Evolutionary conservation across 2,888 invertebrate genomes (phyloP), one percentile per base, ranked within the genome.

Genomic region (Vesta saturnalis): DNA sequence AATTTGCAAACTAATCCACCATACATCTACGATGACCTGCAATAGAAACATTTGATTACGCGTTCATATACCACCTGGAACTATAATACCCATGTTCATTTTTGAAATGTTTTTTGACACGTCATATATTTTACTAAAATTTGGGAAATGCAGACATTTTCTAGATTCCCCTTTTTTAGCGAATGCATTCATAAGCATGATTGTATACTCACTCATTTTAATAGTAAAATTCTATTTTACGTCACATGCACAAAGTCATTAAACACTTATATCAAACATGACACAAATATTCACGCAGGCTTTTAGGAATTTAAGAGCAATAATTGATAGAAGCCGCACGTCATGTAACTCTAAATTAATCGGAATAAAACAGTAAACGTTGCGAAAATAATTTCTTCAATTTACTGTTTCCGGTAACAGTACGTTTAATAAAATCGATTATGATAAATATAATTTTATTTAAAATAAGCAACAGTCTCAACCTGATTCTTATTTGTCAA

Each of bases 261-360:
- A 39, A 39, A 39, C n/a, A 39, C 3, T 23, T 3, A 23, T n/a
- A 8, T 8, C 8, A 6, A 39, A 39, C 39, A 39, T 39, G 39
- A 22, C 22, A 59, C 22, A 64, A n/a, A 22, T 56, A 58, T 58
- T 60, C 43, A 58, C 30, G 64, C 30, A 19, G 60, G 22, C 47
- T 22, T 46, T 54, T 39, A 58, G 35, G 62, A 65, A 43, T 58
- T 58, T 61, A 59, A 57, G 47, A 49, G 54, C 58, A 65, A 65
- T 60, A 61, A 69, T 68, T 68, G 63, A 68, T 67, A 52, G 19
- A 52, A 60, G 47, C 60, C 43, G 55, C 55, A 64, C 64, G 63
- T 52, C 39, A 64, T 22, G 56, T 63, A 68, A 63, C 63, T 47
- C 58, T 39, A 64, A 63, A 64, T 59, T 68, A 56, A 63, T 67